Base-by-base conservation (phyloP, 2,797 vertebrate species). In the Hipposideros larvatus region DNA sequence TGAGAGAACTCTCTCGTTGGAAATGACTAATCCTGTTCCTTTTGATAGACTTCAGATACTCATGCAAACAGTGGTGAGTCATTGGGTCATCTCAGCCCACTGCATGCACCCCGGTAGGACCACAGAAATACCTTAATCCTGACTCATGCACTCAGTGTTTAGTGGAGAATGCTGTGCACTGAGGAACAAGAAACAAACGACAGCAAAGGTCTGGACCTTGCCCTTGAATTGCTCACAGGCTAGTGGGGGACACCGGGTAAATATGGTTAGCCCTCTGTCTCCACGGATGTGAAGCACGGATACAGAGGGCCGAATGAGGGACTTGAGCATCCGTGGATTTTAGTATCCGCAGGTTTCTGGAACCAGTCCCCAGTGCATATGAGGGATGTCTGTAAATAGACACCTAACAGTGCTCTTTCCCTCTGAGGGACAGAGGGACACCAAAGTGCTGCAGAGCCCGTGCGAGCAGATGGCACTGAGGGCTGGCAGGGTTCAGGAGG, bases 391-490 rank as follows among this genome's bases (percentile, higher is more conserved):
- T 51, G 19, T n/a, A 48, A 26, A 8, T 0, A 43, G 48, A 65
- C 22, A 16, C 4, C 26, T 51, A 22, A 37, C 63, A 18, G 7
- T 41, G 10, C 43, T 16, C 77, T 37, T 14, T 18, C 22, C 15
- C 68, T 57, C 55, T 14, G 24, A 84, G 31, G 46, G 46, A 16
- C 68, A 34, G 28, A 22, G 28, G 19, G 59, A 48, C 1, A 11
- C 19, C 0, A 1, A 13, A 19, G 0, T 11, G n/a, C 68, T 55
- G 68, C 28, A 24, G 10, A 10, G 57, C 37, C 53, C 11, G 1
- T 2, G 8, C 43, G 21, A 46, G 10, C 57, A 13, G n/a, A 28
- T 2, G 7, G 7, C 75, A 26, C 0, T 0, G 46, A 19, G 22
- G 57, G 19, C 18, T 48, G 70, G 51, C 87, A 79, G 18, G n/a